Percentiles rank a stretch among this genome's conserved stretches.
Evolutionary conservation across 2,888 invertebrate genomes (phyloP).

Genomic region (Kuschelorhynchus macadamiae): DNA sequence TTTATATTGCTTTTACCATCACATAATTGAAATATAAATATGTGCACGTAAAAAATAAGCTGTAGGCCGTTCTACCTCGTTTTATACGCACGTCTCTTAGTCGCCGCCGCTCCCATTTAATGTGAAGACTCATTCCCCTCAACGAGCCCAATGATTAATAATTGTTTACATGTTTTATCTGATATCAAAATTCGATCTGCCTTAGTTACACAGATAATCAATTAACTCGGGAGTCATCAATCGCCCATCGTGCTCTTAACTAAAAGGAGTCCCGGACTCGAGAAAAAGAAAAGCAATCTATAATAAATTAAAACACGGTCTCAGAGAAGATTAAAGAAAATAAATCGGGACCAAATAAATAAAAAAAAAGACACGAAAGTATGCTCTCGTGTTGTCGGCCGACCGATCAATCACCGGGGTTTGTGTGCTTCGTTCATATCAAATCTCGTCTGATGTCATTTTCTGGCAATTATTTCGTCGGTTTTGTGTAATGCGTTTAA

Average conservation of each 20-base stretch:
- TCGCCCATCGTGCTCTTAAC: conserved; percentile 29
- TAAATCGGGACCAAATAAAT: conserved; percentile 24
- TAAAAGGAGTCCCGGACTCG: conserved; percentile 18
- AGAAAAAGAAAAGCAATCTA: conserved; percentile 22
- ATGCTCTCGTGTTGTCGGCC: conserved; percentile 17
- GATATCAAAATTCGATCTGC: conserved; percentile 33
- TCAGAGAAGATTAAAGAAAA: conserved; percentile 21
- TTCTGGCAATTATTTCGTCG: conserved; percentile 1
- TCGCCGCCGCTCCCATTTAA: neutral
- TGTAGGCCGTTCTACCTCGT: too few species aligned
- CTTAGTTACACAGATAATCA: conserved; percentile 39
- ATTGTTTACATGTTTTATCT: conserved; percentile 32
- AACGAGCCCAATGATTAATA: conserved; percentile 23
- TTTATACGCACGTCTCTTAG: too few species aligned
- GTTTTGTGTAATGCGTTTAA: too few species aligned
- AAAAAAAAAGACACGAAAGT: conserved; percentile 20
- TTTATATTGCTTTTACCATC: too few species aligned
- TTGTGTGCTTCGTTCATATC: conserved; percentile 10
- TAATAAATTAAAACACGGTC: conserved; percentile 16
- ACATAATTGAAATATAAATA: too few species aligned
- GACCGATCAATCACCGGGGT: conserved; percentile 20
- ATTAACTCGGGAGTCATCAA: conserved; percentile 37
- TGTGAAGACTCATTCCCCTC: conserved; percentile 9
- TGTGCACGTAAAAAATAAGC: too few species aligned
- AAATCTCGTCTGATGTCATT: neutral